Evolutionary conservation across 2,113 vertebrate genomes (phyloP), one percentile per base, ranked within the genome.

Genomic region (Nothoprocta pentlandii): DNA sequence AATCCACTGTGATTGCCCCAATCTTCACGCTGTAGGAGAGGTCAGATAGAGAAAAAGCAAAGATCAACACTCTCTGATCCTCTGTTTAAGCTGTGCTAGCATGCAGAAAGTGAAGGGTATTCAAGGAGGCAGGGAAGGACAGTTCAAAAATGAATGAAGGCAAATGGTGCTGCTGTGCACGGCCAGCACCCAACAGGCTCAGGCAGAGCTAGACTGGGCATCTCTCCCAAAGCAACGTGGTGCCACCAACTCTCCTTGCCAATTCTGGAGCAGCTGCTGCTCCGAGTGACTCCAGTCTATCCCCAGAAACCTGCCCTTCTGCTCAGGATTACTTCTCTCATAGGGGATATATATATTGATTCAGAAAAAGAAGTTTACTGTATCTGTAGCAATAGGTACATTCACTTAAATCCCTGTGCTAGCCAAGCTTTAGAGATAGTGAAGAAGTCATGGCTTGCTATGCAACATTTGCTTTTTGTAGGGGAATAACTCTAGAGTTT

Each of bases 41-140:
- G 16, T 58, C 36, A 59, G 22, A 34, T 0, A 59, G 15, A 41
- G 39, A 64, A 85, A 87, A 66, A 75, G 4, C 53, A 77, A 66
- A 19, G 6, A 39, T 8, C 36, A 39, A 47, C 0, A 8, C 26
- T 67, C 0, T 0, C 5, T 6, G 1, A 75, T 21, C 28, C 4
- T 78, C 64, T 34, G 3, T 54, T 86, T 49, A n/a, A 6, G 0
- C 49, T 47, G 44, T 53, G 28, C 19, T 6, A n/a, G 30, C 77
- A 3, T 8, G 36, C 8, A 73, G 34, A 44, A 83, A 88, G 20
- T 6, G 34, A 74, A 62, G 0, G 1, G 12, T 68, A 76, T 15
- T 71, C 17, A 53, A 58, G 32, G 59, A 64, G 5, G 20, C 41
- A 51, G 42, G 69, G 84, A 42, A 12, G 0, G 2, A 82, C 8